Evolutionary conservation across 2,888 invertebrate genomes (phyloP), one percentile per base, ranked within the genome.

Genomic region (Eledone cirrhosa): DNA sequence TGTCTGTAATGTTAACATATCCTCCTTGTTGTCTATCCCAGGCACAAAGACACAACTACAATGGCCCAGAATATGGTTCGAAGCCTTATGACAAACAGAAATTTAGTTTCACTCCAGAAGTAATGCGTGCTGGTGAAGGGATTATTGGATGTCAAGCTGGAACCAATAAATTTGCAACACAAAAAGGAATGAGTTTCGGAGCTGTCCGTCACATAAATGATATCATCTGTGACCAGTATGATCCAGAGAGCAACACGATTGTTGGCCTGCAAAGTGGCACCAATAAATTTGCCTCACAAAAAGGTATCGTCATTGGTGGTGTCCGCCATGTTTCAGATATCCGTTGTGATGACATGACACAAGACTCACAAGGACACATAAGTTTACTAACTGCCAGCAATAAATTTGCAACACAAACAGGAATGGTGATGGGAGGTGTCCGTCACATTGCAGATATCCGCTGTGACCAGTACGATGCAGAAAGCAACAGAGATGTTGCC

Each of bases 231-330:
- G n/a, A n/a, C n/a, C n/a, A n/a, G n/a, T n/a, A n/a, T n/a, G n/a
- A n/a, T n/a, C n/a, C n/a, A n/a, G n/a, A n/a, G n/a, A n/a, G n/a
- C n/a, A n/a, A n/a, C n/a, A n/a, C n/a, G n/a, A n/a, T n/a, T 75
- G 86, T 90, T 59, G 87, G 89, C 48, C 83, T 88, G 16, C 89
- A 90, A 83, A 87, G 88, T 22, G 90, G 90, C 41, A 87, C 84
- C 77, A 90, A 89, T 83, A 85, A 87, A 79, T 85, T 84, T 74
- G 89, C 90, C 33, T 84, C 84, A 77, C 90, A 90, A 81, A 83
- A 83, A 19, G 89, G 89, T 4, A 89, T 89, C 88, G 78, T 81
- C 48, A 84, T 89, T 78, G 89, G 89, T 4, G 78, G 81, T n/a
- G 84, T 83, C 0, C 80, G 89, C 5, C 87, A 88, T 77, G 85